Conservation (phyloP, 2,888 invertebrate species). For the Mimas tiliae region DNA sequence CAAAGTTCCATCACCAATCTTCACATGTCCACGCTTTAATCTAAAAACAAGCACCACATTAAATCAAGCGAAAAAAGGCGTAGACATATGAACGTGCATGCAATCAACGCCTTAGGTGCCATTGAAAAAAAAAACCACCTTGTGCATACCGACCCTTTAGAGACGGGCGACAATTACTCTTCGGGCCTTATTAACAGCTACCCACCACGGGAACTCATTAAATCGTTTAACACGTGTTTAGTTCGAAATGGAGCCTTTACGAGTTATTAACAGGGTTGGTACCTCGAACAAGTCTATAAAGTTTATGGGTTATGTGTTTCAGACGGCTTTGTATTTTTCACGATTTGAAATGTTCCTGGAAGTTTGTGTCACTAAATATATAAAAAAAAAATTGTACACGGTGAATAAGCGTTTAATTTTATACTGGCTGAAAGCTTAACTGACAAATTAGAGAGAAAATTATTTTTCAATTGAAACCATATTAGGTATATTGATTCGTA, state of each 20-base stretch:
- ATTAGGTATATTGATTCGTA: too few species aligned
- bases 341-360: neutral
- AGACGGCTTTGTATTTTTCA: neutral
- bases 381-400: too few species aligned
- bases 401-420: too few species aligned
- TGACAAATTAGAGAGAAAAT: too few species aligned
- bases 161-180: slow-evolving; percentile 54
- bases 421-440: too few species aligned
- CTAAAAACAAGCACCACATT: neutral
- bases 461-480: too few species aligned
- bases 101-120: slow-evolving; percentile 22
- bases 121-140: slow-evolving; percentile 26
- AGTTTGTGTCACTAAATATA: too few species aligned
- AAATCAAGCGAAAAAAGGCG: slow-evolving; percentile 16
- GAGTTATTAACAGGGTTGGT: slow-evolving; percentile 8
- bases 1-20: too few species aligned
- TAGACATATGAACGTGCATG: slow-evolving; percentile 24
- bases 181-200: slow-evolving; percentile 63
- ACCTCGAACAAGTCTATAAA: neutral
- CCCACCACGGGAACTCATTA: slow-evolving; percentile 66
- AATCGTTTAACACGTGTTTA: slow-evolving; percentile 64
- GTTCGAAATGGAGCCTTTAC: slow-evolving; percentile 26
- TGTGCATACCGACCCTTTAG: slow-evolving; percentile 13
- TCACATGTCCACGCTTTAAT: neutral
- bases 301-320: neutral